Percentiles rank a stretch among this genome's conserved stretches.
Evolutionary conservation across 1,140 invertebrate species (phyloP).

Genomic region (Andrena cerasifolii): DNA sequence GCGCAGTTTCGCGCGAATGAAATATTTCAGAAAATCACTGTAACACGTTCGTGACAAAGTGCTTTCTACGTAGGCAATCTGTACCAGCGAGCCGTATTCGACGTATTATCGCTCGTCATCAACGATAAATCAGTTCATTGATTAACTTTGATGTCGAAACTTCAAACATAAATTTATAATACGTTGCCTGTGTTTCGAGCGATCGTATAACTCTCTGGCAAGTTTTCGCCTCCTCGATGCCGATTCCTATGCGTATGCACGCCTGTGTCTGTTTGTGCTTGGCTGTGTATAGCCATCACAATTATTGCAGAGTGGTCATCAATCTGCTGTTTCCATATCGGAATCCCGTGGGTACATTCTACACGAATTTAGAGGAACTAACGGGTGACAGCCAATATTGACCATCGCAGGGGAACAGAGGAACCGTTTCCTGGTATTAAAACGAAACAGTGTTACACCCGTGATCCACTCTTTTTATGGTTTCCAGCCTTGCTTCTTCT

Average conservation of each 20-base stretch:
- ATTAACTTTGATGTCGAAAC: slow-evolving; percentile 11
- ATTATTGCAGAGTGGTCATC: slow-evolving; percentile 43
- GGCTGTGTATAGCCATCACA: slow-evolving; percentile 3
- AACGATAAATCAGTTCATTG: slow-evolving; percentile 6
- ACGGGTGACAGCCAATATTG: slow-evolving; percentile 49
- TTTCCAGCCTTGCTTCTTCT: not conserved
- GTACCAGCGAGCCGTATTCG: not conserved
- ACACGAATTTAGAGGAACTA: slow-evolving; percentile 45
- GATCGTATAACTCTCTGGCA: slow-evolving; percentile 21
- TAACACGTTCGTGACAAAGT: not conserved
- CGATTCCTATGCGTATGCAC: too few relatives aligned
- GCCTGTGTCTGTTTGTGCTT: too few relatives aligned
- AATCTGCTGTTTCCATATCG: slow-evolving; percentile 51
- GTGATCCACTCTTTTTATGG: not conserved
- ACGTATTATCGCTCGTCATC: not conserved
- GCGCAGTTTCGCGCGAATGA: too few relatives aligned
- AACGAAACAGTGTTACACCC: slow-evolving; percentile 13
- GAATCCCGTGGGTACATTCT: slow-evolving; percentile 42
- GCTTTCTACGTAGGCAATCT: not conserved
- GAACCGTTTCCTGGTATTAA: slow-evolving; percentile 23
- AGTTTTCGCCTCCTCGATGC: slow-evolving; percentile 6
- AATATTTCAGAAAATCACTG: too few relatives aligned
- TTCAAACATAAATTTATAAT: slow-evolving; percentile 18
- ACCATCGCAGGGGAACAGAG: not conserved
- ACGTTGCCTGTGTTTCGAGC: not conserved